Base-by-base conservation (phyloP, 2,888 invertebrate genomes). In the Ethmia dodecea region DNA sequence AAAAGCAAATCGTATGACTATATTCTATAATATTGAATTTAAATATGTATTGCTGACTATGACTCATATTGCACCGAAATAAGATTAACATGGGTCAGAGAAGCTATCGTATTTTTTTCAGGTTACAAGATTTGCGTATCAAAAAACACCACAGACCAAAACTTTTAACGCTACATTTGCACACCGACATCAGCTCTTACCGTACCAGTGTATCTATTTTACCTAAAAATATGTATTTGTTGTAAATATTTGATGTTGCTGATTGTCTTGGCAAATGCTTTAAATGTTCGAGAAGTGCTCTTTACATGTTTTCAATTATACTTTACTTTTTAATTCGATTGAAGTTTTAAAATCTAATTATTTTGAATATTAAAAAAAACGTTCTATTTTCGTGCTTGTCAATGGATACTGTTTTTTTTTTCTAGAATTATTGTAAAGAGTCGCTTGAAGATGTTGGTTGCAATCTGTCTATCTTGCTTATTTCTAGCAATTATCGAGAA, bases 181-280 rank as follows among this genome's bases (percentile, higher is more conserved):
- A 72, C 65, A 60, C 61, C 55, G 58, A 70, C 61, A 64, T 56
- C 60, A 62, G 64, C 57, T 40, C 33, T 35, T 41, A 51, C 45
- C 50, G 43, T 55, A 33, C 42, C 33, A 38, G 14, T 42, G 8
- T 35, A 35, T 32, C n/a, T 25, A 13, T 40, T 13, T 13, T 11
- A 31, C 11, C 29, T 33, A 31, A 38, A 30, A 36, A 18, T 10
- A 30, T 45, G 16, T 60, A 51, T 55, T 40, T 67, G 63, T 70
- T 69, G 66, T 69, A 64, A 57, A 70, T 67, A 65, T 57, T 73
- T 50, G 55, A 58, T 81, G 78, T 81, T 43, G 75, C 73, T 75
- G 68, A 58, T 45, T 73, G 76, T 75, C 58, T 74, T 78, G 70
- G 71, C 72, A 73, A 73, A 60, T 55, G 83, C 84, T 84, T 84